These are phyloP conservation scores for Hypotaenidia okinawae DNA, from an alignment of 2,797 vertebrate species.

Conservation along the genomic window DNA sequence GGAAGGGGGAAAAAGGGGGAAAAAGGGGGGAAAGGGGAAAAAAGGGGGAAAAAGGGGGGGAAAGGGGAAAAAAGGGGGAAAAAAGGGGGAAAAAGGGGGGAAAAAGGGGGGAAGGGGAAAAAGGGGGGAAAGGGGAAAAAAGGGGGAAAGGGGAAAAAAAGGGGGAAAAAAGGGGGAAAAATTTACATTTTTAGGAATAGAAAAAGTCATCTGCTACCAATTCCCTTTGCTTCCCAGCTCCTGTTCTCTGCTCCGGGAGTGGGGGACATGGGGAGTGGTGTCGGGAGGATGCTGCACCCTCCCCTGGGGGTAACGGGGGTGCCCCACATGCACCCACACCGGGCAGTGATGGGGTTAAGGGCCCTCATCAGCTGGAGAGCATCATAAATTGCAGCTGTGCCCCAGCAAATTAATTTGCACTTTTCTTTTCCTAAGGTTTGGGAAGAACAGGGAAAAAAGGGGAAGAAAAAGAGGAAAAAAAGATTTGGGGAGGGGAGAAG, in stretches of 20 bases:
- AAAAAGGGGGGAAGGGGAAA: background rate
- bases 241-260: background rate
- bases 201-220: background rate
- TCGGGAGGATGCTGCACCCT: background rate
- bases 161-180: background rate
- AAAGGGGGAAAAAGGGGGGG: background rate
- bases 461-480: no score
- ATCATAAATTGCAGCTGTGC: background rate
- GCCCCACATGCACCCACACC: background rate
- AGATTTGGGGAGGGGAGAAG: background rate
- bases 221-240: background rate
- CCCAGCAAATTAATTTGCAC: constrained; percentile 26
- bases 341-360: background rate
- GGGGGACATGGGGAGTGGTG: background rate
- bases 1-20: background rate
- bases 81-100: background rate
- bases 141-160: background rate
- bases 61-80: background rate
- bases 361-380: background rate
- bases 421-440: constrained; percentile 36
- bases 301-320: background rate
- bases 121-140: background rate
- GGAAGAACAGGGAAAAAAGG: background rate
- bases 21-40: background rate
- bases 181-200: background rate